Base-by-base conservation (phyloP, 2,113 vertebrate genomes). In the Protobothrops mucrosquamatus region DNA sequence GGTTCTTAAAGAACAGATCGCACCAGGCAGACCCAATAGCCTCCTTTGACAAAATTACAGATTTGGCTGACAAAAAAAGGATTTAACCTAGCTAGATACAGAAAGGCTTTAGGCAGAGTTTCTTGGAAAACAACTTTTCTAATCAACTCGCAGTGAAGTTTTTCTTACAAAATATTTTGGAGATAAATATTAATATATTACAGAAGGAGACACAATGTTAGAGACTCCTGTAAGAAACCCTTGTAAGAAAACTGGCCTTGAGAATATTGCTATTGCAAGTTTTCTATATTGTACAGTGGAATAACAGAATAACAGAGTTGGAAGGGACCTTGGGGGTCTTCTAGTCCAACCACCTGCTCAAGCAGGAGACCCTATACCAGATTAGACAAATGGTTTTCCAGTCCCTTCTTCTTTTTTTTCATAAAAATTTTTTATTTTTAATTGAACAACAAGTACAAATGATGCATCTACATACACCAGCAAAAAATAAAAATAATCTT, bases 1-100 rank as follows among this genome's bases (percentile, higher is more conserved):
- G 69, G 92, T 91, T 94, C 89, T 89, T 93, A 91, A 94, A 89
- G 93, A 93, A 93, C 56, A 93, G 92, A 91, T 91, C 39, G 26
- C 89, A 48, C 56, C 89, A 86, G 89, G 46, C 64, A 89, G 57
- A 92, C 89, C 86, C 64, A 48, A 55, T 85, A 11, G 48, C 87
- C 56, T 91, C 48, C 86, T 59, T 51, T 64, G 87, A 91, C 89
- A 93, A 93, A 93, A 93, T 56, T 93, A 87, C 87, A 89, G 89
- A 93, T 94, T 94, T 87, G 86, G 92, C 93, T 91, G 93, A 91
- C 93, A 89, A 93, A 89, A 87, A 57, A 51, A 51, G 48, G 91
- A 89, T 91, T 91, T 89, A 94, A 93, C 69, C 91, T 61, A 54
- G 89, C 56, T 89, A 93, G 89, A 91, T 86, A 89, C 48, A 64